Base-by-base conservation (phyloP, 2,797 vertebrate species). In the Champsocephalus gunnari region DNA sequence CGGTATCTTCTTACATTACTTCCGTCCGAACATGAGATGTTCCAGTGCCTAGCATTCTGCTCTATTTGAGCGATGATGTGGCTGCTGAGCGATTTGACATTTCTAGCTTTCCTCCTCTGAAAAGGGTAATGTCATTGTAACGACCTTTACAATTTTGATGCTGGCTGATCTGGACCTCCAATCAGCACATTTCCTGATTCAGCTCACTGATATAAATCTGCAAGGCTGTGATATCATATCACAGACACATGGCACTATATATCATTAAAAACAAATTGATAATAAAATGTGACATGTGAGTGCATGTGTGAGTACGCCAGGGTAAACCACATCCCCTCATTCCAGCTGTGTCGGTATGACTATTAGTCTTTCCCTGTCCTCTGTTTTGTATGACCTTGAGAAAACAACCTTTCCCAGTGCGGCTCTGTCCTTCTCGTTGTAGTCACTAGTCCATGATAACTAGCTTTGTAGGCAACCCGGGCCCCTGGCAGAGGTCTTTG, bases 61-160 rank as follows among this genome's bases (percentile, higher is more conserved):
- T 56, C 68, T 56, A 74, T 87, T 87, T 79, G 78, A 66, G 66
- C 79, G 85, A 88, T 75, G 76, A 81, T 88, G 83, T 81, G 76
- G 48, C 77, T 55, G 76, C 73, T 87, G 73, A 87, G 78, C 47
- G 64, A 84, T 83, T 84, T 89, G 87, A 87, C 86, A 89, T 91
- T 93, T 93, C 45, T 78, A 71, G n/a, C 74, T 80, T 82, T 78
- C 62, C 71, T 81, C 80, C 65, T 38, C 70, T 71, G 85, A 83
- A 92, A 91, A 93, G 80, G 92, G 63, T 82, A 91, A 91, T 92
- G 93, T 94, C 92, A 94, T 94, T 94, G 91, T 85, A 88, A 90
- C 91, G 93, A 95, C 94, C 93, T 95, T 94, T 92, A 87, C 77
- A 41, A 68, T 86, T 84, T 59, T 77, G 81, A 84, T 34, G 70